Base-by-base conservation (phyloP, 2,888 invertebrate species). In the Epinotia bilunana region DNA sequence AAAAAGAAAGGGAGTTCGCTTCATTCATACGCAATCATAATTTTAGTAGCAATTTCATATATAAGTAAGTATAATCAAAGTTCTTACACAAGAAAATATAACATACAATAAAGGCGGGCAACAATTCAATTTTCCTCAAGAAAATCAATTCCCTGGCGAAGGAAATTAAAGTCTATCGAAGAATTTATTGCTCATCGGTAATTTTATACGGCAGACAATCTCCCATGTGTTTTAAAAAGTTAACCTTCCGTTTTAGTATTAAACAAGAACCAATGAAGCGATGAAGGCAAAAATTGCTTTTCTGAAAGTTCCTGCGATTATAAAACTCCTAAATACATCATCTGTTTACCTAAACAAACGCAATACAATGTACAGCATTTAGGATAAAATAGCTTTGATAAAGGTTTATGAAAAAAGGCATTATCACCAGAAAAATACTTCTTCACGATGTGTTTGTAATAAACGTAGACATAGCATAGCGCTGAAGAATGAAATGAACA, bases 121-220 rank as follows among this genome's bases (percentile, higher is more conserved):
- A 23, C 46, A 57, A 74, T 20, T 63, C 46, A 18, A 73, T 63
- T 63, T 68, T 63, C 57, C 18, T 18, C 9, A 43, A 74, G 74
- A 49, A 69, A 74, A 74, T 74, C 63, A 69, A 74, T 74, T 74
- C 49, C 69, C 63, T 69, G 58, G 57, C 74, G 39, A 46, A 74
- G 74, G 63, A 74, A 63, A 74, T 74, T 74, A 63, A 63, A 69
- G 46, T 69, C 63, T 28, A 28, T 49, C 57, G 11, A 67, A 62
- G 53, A 69, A 74, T 69, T 49, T 69, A 74, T 69, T 69, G 43
- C 62, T 18, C 28, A 39, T 63, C 46, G 33, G 69, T 74, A 74
- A 58, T 69, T 69, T 69, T 74, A 49, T 58, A 49, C 57, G 57
- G 43, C 58, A 68, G 46, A 69, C 53, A 65, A 49, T 74, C 46